Conservation (phyloP, 1,140 invertebrate species). For the Philotrypesis tridentata region DNA sequence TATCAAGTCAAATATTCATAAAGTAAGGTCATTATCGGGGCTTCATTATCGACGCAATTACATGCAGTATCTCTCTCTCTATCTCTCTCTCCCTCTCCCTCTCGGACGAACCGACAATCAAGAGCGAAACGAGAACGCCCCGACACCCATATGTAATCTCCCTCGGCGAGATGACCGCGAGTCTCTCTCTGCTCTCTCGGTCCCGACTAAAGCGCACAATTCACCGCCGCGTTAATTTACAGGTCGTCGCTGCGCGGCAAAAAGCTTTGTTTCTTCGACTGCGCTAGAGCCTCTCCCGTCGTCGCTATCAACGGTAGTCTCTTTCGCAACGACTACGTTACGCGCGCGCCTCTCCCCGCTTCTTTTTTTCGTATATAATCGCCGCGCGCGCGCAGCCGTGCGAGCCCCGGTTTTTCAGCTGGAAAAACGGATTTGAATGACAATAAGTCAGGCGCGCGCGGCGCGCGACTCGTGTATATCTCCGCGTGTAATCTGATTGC, state of each 20-base stretch:
- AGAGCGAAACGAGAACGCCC: neutral
- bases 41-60: neutral
- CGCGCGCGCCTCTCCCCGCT: no score
- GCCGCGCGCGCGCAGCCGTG: no score
- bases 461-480: no score
- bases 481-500: slow-evolving; percentile 9
- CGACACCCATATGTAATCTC: slow-evolving; percentile 15
- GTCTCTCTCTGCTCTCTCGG: no score
- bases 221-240: neutral
- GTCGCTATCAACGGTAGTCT: slow-evolving; percentile 11
- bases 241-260: neutral
- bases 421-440: slow-evolving; percentile 20
- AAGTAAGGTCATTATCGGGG: neutral
- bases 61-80: neutral
- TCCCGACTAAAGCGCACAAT: neutral
- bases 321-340: slow-evolving; percentile 13
- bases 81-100: no score
- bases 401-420: neutral
- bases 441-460: neutral
- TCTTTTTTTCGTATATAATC: neutral
- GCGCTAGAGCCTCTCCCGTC: neutral
- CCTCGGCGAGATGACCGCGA: neutral
- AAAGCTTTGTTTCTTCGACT: neutral
- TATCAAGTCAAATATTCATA: neutral
- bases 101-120: neutral